A percentile compares a stretch with the other conserved stretches of the same genome.
These are phyloP conservation scores for Lasius platythorax DNA, from an alignment of 2,888 invertebrate genomes.

Conservation along the genomic window DNA sequence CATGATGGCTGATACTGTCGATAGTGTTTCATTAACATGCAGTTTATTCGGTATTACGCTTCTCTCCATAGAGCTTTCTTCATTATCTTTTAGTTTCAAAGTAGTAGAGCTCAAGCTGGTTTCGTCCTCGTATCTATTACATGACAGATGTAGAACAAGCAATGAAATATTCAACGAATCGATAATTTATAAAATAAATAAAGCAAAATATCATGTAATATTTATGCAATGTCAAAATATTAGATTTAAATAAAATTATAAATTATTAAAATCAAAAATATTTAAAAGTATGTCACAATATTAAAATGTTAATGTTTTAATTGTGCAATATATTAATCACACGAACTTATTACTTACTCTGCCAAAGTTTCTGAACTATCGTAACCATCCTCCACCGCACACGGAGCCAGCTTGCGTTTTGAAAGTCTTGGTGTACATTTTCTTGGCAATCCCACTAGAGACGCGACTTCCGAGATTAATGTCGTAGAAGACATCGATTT, in stretches of 20 bases:
- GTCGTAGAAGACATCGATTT: conserved; percentile 92
- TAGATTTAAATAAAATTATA: not conserved
- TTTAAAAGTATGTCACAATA: not conserved
- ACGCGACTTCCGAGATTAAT: conserved; percentile 93
- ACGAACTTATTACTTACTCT: conserved; percentile 76
- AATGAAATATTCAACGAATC: conserved; percentile 19
- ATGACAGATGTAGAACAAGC: not conserved
- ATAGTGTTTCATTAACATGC: conserved; percentile 76
- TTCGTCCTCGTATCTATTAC: conserved; percentile 76
- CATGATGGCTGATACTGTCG: conserved; percentile 76
- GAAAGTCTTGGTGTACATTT: conserved; percentile 76
- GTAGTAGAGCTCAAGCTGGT: conserved; percentile 76
- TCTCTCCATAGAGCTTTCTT: conserved; percentile 78
- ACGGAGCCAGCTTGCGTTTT: conserved; percentile 53
- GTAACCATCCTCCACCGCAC: conserved; percentile 81
- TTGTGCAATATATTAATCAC: not conserved
- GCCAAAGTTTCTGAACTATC: conserved; percentile 82
- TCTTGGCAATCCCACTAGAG: conserved; percentile 88
- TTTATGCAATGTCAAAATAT: conserved; percentile 12
- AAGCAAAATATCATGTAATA: not conserved
- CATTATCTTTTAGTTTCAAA: conserved; percentile 74
- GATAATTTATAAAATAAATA: conserved; percentile 1
- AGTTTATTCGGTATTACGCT: conserved; percentile 77
- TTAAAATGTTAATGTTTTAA: not conserved
- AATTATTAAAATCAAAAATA: not conserved